These are phyloP conservation scores for Festucalex cinctus DNA, from an alignment of 2,113 vertebrate species.

Conservation along the genomic window DNA sequence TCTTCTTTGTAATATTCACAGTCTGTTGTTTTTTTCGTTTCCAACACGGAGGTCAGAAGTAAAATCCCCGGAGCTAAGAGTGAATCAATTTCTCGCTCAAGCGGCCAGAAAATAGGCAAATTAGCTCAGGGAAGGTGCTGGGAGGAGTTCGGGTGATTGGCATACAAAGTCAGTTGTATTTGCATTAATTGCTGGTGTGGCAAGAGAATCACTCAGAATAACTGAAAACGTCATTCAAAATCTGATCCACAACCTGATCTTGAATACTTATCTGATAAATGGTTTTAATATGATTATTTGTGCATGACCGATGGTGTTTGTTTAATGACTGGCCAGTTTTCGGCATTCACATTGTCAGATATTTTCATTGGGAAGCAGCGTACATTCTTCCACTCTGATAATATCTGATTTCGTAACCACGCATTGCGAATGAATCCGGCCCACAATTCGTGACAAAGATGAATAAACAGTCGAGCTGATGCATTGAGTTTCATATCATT, in stretches of 20 bases:
- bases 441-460: neutral
- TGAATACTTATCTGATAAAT: neutral
- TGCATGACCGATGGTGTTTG: no score
- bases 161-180: slow-evolving; percentile 1
- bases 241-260: neutral
- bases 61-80: neutral
- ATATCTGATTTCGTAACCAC: neutral
- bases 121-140: slow-evolving; percentile 3
- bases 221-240: neutral
- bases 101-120: neutral
- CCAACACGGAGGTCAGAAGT: neutral
- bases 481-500: slow-evolving; percentile 22
- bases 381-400: neutral
- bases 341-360: neutral
- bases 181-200: neutral
- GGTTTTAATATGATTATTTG: no score
- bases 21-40: neutral
- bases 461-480: slow-evolving; percentile 1
- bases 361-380: neutral
- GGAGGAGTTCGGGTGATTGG: neutral
- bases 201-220: neutral
- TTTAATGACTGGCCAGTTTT: neutral
- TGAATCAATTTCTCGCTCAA: slow-evolving; percentile 9
- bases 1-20: neutral
- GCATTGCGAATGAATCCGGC: neutral